Conservation (phyloP, 2,797 vertebrate genomes). For the Discoglossus pictus region DNA sequence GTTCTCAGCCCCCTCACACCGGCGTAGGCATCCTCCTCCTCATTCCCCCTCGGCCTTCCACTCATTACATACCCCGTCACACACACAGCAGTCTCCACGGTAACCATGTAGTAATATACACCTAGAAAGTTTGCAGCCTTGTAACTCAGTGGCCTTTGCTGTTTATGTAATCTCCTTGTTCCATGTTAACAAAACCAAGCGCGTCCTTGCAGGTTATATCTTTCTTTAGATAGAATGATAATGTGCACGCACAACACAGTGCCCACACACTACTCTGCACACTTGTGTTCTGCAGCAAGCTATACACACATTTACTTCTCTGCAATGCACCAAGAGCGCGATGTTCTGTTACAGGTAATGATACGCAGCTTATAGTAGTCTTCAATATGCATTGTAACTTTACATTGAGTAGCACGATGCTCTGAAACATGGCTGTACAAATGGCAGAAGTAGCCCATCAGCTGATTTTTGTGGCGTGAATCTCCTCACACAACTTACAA, state of each 20-base stretch:
- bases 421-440: no score
- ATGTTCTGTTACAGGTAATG: no score
- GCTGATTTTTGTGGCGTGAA: no score
- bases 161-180: conserved; percentile 46
- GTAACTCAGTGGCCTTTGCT: conserved; percentile 43
- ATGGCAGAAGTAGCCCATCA: no score
- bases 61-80: conserved; percentile 23
- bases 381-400: no score
- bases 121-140: conserved; percentile 46
- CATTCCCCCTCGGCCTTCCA: conserved; percentile 18
- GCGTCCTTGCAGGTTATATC: conserved; percentile 37
- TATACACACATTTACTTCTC: not conserved
- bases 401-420: no score
- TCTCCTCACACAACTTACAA: no score
- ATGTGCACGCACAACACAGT: conserved; percentile 8
- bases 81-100: conserved; percentile 40
- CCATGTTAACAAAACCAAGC: conserved; percentile 36
- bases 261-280: conserved; percentile 25
- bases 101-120: conserved; percentile 43
- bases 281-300: conserved; percentile 9
- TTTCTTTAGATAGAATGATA: conserved; percentile 25
- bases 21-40: conserved; percentile 21
- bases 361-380: no score
- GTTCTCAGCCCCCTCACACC: conserved; percentile 24
- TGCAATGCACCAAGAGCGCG: conserved; percentile 46